Base-by-base conservation (phyloP, 2,113 vertebrate genomes). In the Plotosus lineatus region DNA sequence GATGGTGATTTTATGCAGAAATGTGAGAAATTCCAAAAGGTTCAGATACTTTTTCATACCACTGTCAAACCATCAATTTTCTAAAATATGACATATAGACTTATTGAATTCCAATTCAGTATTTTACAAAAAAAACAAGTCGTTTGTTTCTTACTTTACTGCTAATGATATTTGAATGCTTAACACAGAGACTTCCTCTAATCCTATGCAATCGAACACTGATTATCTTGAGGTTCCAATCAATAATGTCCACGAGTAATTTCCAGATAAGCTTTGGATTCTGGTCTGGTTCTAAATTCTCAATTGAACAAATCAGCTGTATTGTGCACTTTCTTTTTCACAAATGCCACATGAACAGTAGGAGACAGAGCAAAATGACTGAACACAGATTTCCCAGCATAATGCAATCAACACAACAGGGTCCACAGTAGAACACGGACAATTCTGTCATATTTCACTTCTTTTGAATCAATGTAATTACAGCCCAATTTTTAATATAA, bases 211-310 rank as follows among this genome's bases (percentile, higher is more conserved):
- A 89, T 86, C 82, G 40, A 85, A 86, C 80, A 21, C 38, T 23
- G 60, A 50, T 61, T 72, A 82, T 79, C 78, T 58, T 80, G 79
- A 82, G 83, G 85, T 50, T 72, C 1, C 76, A 84, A 85, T 88
- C 80, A 80, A 48, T 82, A 58, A 87, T 86, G 88, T 90, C 89
- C 85, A 68, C 86, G 77, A 88, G 89, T 91, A 86, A 89, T 90
- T 90, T 90, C 89, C 88, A 85, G 83, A 82, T 86, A 87, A 86
- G 51, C 65, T 48, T 9, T 50, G 44, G 28, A 75, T 81, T 86
- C 71, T 85, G 82, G 86, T 90, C 74, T 85, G 82, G 80, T 4
- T 51, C 82, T 78, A 40, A 61, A 63, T 73, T 51, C 15, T 56
- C 66, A 75, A 48, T 33, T 68, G 26, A 40, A 69, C 68, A 79